Evolutionary conservation across 2,888 invertebrate genomes (phyloP).

Genomic region (Spodoptera exigua): DNA sequence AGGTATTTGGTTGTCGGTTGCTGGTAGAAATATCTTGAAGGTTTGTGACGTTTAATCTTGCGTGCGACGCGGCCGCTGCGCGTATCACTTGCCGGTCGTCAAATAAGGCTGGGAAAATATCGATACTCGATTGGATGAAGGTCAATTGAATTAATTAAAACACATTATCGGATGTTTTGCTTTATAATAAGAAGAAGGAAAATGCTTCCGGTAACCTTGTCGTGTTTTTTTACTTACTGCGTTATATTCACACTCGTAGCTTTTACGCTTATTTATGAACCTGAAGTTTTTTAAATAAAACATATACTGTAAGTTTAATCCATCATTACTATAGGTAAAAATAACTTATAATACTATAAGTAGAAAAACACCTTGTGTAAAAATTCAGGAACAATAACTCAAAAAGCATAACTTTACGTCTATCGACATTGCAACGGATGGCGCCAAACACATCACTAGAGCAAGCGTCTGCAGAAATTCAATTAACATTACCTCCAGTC

Average conservation of each 20-base stretch:
- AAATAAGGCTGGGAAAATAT: conserved; percentile 65
- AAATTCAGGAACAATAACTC: neutral
- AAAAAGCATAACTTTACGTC: conserved; percentile 1
- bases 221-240: too few species aligned
- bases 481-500: conserved; percentile 90
- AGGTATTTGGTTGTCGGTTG: conserved; percentile 63
- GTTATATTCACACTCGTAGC: too few species aligned
- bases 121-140: conserved; percentile 33
- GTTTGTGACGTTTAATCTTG: conserved; percentile 89
- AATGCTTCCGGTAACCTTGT: too few species aligned
- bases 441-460: conserved; percentile 64
- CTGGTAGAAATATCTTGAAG: conserved; percentile 78
- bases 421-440: conserved; percentile 52
- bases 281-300: too few species aligned
- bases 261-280: too few species aligned
- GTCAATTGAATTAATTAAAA: neutral
- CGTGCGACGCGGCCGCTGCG: conserved; percentile 84
- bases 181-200: too few species aligned
- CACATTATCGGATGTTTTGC: too few species aligned
- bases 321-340: too few species aligned
- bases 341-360: too few species aligned
- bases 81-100: conserved; percentile 83
- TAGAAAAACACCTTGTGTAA: too few species aligned
- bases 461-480: conserved; percentile 88
- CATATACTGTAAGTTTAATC: too few species aligned